Evolutionary conservation across 1,140 invertebrate species (phyloP).

Genomic region (Aplysia californica): DNA sequence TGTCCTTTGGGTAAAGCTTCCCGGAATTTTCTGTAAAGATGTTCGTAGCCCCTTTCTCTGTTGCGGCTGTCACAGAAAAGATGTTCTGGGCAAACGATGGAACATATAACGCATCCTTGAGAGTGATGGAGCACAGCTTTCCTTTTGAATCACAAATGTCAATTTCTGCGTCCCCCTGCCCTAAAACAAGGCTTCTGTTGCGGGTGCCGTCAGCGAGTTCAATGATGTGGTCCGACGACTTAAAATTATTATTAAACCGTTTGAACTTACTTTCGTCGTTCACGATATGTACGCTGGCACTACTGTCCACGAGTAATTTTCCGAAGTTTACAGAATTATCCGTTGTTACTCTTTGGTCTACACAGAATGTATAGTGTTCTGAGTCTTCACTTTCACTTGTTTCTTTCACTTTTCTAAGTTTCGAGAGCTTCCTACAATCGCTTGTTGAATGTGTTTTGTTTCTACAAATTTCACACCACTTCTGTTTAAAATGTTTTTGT

Average conservation of each 20-base stretch:
- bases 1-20: not conserved
- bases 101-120: conserved; percentile 30
- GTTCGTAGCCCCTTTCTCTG: not conserved
- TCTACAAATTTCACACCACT: conserved; percentile 11
- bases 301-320: conserved; percentile 10
- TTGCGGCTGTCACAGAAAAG: conserved; percentile 29
- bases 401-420: not conserved
- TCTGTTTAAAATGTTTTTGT: not conserved
- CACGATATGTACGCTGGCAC: conserved; percentile 18
- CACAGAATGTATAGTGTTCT: not conserved
- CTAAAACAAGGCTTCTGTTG: not conserved
- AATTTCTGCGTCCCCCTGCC: conserved; percentile 16
- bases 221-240: conserved; percentile 21
- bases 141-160: conserved; percentile 13
- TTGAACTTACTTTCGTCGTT: conserved; percentile 28
- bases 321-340: conserved; percentile 1
- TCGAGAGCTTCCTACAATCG: not conserved
- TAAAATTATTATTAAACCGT: conserved; percentile 21
- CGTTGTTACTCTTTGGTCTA: not conserved
- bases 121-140: not conserved
- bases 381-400: not conserved
- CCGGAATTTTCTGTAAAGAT: not conserved
- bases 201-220: conserved; percentile 30
- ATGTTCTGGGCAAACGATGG: conserved; percentile 26
- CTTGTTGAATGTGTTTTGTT: not conserved